Evolutionary conservation across 2,888 invertebrate genomes (phyloP).

Genomic region (Polyommatus icarus): DNA sequence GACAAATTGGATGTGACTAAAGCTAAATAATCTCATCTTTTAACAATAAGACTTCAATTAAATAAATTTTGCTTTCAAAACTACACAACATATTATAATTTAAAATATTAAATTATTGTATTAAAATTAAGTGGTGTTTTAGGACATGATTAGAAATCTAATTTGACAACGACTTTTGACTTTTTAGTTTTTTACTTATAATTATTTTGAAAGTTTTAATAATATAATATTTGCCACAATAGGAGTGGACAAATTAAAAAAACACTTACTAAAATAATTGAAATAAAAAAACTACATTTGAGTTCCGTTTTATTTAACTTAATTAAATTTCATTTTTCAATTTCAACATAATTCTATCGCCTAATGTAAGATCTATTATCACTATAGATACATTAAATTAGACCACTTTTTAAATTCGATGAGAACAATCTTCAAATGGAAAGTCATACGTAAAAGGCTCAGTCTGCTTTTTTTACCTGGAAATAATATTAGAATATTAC

Average conservation of each 20-base stretch:
- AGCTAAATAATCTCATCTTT: neutral
- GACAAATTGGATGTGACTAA: neutral
- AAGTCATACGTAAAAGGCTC: constrained; percentile 33
- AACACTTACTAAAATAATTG: neutral
- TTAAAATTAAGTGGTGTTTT: neutral
- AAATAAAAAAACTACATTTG: constrained; percentile 38
- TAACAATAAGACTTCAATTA: neutral
- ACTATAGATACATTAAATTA: constrained; percentile 27
- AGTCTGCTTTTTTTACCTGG: constrained; percentile 34
- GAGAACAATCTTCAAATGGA: constrained; percentile 19
- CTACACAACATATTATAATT: neutral
- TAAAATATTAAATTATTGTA: neutral
- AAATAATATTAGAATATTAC: constrained; percentile 29
- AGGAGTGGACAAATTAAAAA: neutral
- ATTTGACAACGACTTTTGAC: neutral
- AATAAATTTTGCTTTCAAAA: constrained; percentile 1
- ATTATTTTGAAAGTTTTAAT: too few relatives aligned
- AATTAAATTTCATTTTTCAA: constrained; percentile 29
- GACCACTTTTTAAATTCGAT: constrained; percentile 23
- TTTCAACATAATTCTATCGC: constrained; percentile 21
- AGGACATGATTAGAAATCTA: neutral
- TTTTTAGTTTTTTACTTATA: neutral
- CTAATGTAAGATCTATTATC: constrained; percentile 13
- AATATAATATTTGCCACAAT: neutral
- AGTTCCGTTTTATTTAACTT: constrained; percentile 47